phyloP scores from a whole-genome alignment of 2,113 vertebrate genomes.

The Procavia capensis region DNA sequence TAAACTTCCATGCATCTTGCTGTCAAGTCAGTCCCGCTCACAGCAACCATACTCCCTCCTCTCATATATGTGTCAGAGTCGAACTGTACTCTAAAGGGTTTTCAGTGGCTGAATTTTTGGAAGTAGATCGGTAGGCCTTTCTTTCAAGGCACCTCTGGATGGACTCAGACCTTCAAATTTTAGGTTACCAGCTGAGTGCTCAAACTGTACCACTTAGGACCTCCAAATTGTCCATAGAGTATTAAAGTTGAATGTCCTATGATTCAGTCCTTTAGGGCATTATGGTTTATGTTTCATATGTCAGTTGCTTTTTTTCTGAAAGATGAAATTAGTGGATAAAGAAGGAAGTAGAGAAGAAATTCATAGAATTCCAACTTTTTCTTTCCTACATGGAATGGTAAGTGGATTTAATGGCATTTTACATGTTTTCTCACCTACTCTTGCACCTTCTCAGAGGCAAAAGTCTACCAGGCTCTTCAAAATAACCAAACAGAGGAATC shows the following conservation, averaged over 20 bases:
- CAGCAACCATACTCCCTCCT: too few species aligned
- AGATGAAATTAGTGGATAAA: background rate
- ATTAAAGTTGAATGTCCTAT: background rate
- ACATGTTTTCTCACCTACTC: background rate
- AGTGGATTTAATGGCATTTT: slow-evolving; percentile 30
- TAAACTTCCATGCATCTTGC: background rate
- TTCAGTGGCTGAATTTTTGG: too few species aligned
- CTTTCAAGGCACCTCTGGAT: background rate
- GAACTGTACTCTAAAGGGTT: too few species aligned
- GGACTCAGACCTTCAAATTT: background rate
- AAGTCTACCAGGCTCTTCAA: background rate
- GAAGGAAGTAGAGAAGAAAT: slow-evolving; percentile 31
- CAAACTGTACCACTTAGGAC: background rate
- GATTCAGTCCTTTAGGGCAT: background rate
- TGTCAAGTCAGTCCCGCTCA: too few species aligned
- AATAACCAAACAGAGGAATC: background rate
- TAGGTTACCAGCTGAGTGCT: background rate
- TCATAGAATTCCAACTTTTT: slow-evolving; percentile 33
- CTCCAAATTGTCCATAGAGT: background rate
- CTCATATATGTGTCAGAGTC: too few species aligned
- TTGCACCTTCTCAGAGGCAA: background rate
- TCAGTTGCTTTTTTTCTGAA: background rate
- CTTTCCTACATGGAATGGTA: background rate
- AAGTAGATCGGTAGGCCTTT: too few species aligned
- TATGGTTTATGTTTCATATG: background rate